Conservation (phyloP, 2,888 invertebrate genomes). For the Cephus sareptanus region DNA sequence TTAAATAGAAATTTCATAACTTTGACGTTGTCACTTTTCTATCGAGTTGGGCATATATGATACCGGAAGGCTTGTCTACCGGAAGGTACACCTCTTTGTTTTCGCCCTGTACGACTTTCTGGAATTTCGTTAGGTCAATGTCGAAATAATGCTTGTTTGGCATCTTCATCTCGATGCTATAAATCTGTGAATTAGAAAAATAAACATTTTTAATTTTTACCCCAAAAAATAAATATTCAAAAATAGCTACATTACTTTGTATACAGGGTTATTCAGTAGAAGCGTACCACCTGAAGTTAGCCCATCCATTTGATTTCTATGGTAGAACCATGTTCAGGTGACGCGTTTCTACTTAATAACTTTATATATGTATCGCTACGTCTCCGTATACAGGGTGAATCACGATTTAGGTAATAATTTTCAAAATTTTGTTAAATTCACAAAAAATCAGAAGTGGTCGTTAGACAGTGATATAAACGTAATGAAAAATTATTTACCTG, state of each 20-base stretch:
- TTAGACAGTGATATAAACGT: too few relatives aligned
- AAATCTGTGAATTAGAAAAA: conserved; percentile 68
- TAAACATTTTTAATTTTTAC: not conserved
- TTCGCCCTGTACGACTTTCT: conserved; percentile 72
- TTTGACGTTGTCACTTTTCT: conserved; percentile 70
- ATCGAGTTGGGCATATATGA: conserved; percentile 79
- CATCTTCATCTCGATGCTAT: conserved; percentile 80
- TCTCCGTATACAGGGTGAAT: too few relatives aligned
- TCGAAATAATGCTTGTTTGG: conserved; percentile 86
- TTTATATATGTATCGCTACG: not conserved
- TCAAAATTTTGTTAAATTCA: too few relatives aligned
- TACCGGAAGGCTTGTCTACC: conserved; percentile 82
- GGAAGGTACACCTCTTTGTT: conserved; percentile 79
- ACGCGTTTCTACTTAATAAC: too few relatives aligned
- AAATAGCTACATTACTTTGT: not conserved
- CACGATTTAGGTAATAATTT: too few relatives aligned
- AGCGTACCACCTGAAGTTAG: too few relatives aligned
- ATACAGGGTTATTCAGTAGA: too few relatives aligned
- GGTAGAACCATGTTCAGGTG: too few relatives aligned
- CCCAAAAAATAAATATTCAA: not conserved
- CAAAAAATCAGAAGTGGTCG: too few relatives aligned
- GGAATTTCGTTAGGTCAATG: conserved; percentile 81
- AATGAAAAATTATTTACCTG: conserved; percentile 68
- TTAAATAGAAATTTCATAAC: conserved; percentile 61
- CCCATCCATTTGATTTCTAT: too few relatives aligned